Percentiles rank a stretch among this genome's conserved stretches.
These are phyloP conservation scores for Pelecanus crispus DNA, from an alignment of 2,113 vertebrate genomes.

Conservation along the genomic window DNA sequence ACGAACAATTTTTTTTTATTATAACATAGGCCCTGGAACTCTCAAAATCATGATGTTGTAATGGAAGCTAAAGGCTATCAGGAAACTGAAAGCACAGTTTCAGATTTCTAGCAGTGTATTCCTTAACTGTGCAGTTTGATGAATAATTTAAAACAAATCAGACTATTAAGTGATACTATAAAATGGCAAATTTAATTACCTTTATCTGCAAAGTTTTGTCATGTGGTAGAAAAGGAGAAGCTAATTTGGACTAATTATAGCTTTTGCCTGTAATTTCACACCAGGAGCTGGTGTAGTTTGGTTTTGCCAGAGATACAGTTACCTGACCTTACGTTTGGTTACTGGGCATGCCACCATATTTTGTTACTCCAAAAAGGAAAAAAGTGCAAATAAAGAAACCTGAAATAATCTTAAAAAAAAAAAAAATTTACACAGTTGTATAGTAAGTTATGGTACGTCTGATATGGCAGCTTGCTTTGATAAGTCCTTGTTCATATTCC, in stretches of 20 bases:
- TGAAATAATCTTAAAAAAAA: too few species aligned
- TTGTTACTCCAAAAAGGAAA: not conserved
- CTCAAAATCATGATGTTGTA: not conserved
- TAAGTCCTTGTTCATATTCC: not conserved
- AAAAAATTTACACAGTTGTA: too few species aligned
- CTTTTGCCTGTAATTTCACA: not conserved
- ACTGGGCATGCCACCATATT: not conserved
- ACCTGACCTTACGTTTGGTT: not conserved
- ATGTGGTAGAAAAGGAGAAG: not conserved
- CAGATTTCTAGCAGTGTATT: not conserved
- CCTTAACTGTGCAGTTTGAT: not conserved
- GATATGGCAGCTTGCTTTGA: not conserved
- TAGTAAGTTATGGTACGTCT: not conserved
- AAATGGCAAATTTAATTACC: not conserved
- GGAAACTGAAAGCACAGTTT: not conserved
- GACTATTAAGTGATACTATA: not conserved
- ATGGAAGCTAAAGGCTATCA: not conserved
- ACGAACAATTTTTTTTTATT: not conserved
- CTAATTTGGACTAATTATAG: not conserved
- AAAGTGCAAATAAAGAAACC: not conserved
- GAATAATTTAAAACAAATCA: slow-evolving; percentile 35
- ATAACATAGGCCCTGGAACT: not conserved
- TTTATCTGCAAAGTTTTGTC: not conserved
- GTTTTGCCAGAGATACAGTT: not conserved
- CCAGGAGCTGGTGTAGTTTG: not conserved